Evolutionary conservation across 2,888 invertebrate genomes (phyloP).

Genomic region (Pemphredon lugubris): DNA sequence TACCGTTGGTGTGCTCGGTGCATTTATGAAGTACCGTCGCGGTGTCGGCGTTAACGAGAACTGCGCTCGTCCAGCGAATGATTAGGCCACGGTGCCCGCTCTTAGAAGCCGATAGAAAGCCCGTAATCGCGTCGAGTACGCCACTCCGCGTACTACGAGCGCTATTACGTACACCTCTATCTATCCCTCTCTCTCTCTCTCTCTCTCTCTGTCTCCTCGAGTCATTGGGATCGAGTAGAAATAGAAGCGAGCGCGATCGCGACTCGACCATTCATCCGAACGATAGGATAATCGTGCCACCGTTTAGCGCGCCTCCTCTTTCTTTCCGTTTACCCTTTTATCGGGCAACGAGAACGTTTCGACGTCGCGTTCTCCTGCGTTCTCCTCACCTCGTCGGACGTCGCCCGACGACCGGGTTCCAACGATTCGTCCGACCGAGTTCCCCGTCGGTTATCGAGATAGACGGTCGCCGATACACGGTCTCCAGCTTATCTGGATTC

Average conservation of each 20-base stretch:
- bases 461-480: not conserved
- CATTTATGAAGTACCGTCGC: conserved; percentile 38
- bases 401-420: too few species aligned
- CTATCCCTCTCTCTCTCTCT: not conserved
- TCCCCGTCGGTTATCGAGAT: conserved; percentile 1
- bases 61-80: conserved; percentile 15
- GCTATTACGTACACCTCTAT: conserved; percentile 32
- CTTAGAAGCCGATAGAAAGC: conserved; percentile 51
- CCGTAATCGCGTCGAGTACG: conserved; percentile 42
- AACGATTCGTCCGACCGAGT: not conserved
- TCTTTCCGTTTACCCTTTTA: not conserved
- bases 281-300: conserved; percentile 66
- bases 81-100: conserved; percentile 36
- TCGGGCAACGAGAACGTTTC: not conserved
- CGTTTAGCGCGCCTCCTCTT: conserved; percentile 13
- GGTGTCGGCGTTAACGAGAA: conserved; percentile 13
- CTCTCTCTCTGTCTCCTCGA: not conserved
- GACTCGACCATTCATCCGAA: conserved; percentile 67
- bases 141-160: conserved; percentile 30
- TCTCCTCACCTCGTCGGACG: too few species aligned
- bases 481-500: not conserved
- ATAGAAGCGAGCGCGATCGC: conserved; percentile 62
- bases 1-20: too few species aligned
- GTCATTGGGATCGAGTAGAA: conserved; percentile 42
- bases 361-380: too few species aligned